Percentiles rank a stretch among this genome's conserved stretches.
phyloP scores from a whole-genome alignment of 2,888 invertebrate species.

The Caenorhabditis drosophilae region DNA sequence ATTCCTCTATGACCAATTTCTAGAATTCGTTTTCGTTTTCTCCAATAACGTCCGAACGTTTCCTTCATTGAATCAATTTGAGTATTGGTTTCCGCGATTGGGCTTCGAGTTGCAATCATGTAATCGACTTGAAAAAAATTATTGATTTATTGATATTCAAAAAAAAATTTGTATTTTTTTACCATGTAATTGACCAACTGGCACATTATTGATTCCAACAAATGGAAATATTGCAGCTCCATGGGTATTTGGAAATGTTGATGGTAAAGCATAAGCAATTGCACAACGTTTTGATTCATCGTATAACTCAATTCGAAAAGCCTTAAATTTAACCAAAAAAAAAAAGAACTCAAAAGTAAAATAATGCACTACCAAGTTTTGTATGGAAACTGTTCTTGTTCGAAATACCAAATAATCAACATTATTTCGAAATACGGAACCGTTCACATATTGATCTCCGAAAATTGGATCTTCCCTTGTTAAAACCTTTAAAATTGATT shows the following conservation, averaged over 20 bases:
- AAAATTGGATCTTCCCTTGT: constrained; percentile 56
- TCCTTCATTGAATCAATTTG: constrained; percentile 30
- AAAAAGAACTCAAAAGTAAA: no score
- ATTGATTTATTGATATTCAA: background rate
- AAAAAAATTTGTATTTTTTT: background rate
- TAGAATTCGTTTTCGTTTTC: constrained; percentile 70
- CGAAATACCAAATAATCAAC: constrained; percentile 61
- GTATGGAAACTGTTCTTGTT: constrained; percentile 62
- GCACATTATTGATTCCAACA: constrained; percentile 42
- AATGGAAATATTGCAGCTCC: constrained; percentile 44
- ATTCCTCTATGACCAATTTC: constrained; percentile 96
- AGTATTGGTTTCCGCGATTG: constrained; percentile 13
- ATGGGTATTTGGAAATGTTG: constrained; percentile 48
- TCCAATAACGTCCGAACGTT: constrained; percentile 49
- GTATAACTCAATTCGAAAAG: constrained; percentile 53
- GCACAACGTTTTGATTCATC: constrained; percentile 39
- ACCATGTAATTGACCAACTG: constrained; percentile 52
- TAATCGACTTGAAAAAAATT: constrained; percentile 46
- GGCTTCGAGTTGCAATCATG: constrained; percentile 43
- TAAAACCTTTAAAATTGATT: constrained; percentile 44
- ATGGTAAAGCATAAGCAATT: constrained; percentile 46
- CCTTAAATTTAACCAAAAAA: constrained; percentile 19
- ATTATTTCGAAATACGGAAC: constrained; percentile 57
- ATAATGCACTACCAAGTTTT: constrained; percentile 43
- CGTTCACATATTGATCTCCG: constrained; percentile 54